phyloP scores from a whole-genome alignment of 2,797 vertebrate species.

The Ambastaia sidthimunki region DNA sequence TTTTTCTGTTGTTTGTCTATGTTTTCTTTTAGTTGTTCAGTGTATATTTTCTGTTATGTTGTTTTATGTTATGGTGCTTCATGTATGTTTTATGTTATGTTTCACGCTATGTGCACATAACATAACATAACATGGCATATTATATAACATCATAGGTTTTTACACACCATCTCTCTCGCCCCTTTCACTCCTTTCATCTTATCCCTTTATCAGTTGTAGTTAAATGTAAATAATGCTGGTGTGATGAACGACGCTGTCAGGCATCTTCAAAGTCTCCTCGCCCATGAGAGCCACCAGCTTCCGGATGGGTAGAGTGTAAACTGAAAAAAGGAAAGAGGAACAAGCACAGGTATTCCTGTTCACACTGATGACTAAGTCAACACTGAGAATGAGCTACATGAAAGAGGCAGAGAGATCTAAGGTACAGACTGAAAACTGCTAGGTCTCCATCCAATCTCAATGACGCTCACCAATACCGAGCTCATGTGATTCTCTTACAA shows the following conservation, averaged over 20 bases:
- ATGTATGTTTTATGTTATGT: neutral
- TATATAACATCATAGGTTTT: neutral
- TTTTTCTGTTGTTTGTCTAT: no score
- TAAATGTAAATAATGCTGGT: conserved; percentile 45
- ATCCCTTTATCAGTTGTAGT: conserved; percentile 44
- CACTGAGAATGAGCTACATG: conserved; percentile 24
- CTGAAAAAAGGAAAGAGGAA: conserved; percentile 43
- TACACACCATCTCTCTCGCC: neutral
- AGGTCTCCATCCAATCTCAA: neutral
- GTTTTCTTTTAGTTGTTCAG: no score
- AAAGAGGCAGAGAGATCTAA: conserved; percentile 18
- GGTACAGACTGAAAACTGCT: neutral
- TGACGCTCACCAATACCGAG: neutral
- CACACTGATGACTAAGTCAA: conserved; percentile 43
- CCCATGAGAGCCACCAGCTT: conserved; percentile 49
- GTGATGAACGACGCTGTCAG: conserved; percentile 58
- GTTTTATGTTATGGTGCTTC: neutral
- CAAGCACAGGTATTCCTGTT: conserved; percentile 43
- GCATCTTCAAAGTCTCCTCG: conserved; percentile 32
- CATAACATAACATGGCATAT: neutral
- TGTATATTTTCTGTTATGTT: neutral
- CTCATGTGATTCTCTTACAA: neutral
- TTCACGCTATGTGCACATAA: neutral
- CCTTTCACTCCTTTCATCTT: neutral
- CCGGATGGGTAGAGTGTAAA: conserved; percentile 42